Evolutionary conservation across 2,888 invertebrate genomes (phyloP).

Genomic region (Thysanoteuthis rhombus): DNA sequence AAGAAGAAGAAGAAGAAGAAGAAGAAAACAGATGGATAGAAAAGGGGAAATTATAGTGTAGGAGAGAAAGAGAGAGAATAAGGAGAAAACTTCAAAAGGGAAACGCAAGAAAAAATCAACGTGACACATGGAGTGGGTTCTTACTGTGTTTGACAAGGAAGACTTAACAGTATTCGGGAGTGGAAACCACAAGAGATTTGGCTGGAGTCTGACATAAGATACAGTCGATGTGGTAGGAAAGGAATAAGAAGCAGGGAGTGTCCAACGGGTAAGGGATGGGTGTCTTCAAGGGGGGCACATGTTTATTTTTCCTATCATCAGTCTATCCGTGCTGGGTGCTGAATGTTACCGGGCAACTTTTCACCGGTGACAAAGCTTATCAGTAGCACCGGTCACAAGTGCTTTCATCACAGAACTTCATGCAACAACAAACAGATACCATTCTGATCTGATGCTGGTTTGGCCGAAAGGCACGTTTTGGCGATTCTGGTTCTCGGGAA

Average conservation of each 20-base stretch:
- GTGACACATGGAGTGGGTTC: no score
- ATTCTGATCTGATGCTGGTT: background rate
- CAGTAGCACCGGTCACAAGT: background rate
- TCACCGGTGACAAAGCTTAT: background rate
- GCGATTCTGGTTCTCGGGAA: background rate
- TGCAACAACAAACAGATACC: background rate
- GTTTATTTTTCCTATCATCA: constrained; percentile 12
- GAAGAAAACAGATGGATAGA: no score
- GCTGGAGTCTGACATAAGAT: background rate
- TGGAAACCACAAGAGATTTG: no score
- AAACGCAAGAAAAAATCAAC: no score
- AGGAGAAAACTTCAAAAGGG: no score
- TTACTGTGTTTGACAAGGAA: no score
- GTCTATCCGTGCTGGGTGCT: background rate
- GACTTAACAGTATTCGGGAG: no score
- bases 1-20: no score
- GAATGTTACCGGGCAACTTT: background rate
- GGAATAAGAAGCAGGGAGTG: no score
- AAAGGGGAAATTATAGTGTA: no score
- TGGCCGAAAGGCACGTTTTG: background rate
- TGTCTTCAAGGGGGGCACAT: background rate
- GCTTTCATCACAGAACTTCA: background rate
- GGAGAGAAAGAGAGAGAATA: no score
- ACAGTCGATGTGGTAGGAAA: background rate
- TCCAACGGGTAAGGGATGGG: background rate